Conservation (phyloP, 2,888 invertebrate genomes). For the Girardia tigrina region DNA sequence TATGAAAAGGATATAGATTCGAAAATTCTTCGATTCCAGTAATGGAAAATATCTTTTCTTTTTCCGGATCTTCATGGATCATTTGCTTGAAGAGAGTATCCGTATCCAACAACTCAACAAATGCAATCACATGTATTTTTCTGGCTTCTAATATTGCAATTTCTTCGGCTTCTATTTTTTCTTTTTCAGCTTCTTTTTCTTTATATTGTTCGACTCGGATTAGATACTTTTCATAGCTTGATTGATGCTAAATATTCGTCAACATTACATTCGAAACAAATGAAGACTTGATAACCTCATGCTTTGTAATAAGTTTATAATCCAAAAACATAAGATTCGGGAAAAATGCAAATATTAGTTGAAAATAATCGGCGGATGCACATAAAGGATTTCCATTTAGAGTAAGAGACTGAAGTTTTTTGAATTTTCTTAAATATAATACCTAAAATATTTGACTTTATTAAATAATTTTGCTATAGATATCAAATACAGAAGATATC, state of each 20-base stretch:
- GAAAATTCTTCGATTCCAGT: constrained; percentile 47
- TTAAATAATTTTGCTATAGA: not conserved
- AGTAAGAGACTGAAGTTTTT: constrained; percentile 46
- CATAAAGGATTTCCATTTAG: constrained; percentile 64
- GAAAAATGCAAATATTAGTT: constrained; percentile 62
- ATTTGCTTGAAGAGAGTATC: constrained; percentile 45
- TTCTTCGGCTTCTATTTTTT: constrained; percentile 41
- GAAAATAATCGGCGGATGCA: constrained; percentile 57
- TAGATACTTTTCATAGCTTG: constrained; percentile 46
- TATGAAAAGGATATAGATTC: constrained; percentile 44
- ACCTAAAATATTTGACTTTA: constrained; percentile 40
- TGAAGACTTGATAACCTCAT: constrained; percentile 41
- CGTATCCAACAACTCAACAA: constrained; percentile 48
- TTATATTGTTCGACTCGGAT: constrained; percentile 47
- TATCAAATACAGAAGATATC: too few relatives aligned
- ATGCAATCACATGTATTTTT: constrained; percentile 44
- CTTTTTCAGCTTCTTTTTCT: constrained; percentile 46
- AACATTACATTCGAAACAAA: not conserved
- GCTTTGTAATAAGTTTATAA: constrained; percentile 59
- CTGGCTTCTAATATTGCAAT: constrained; percentile 40
- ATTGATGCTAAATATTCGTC: constrained; percentile 42
- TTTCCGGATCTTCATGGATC: constrained; percentile 49
- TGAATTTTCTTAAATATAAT: constrained; percentile 46
- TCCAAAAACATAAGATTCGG: constrained; percentile 63
- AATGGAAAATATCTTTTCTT: constrained; percentile 47